Base-by-base conservation (phyloP, 2,888 invertebrate genomes). In the Drosophila paranaensis region DNA sequence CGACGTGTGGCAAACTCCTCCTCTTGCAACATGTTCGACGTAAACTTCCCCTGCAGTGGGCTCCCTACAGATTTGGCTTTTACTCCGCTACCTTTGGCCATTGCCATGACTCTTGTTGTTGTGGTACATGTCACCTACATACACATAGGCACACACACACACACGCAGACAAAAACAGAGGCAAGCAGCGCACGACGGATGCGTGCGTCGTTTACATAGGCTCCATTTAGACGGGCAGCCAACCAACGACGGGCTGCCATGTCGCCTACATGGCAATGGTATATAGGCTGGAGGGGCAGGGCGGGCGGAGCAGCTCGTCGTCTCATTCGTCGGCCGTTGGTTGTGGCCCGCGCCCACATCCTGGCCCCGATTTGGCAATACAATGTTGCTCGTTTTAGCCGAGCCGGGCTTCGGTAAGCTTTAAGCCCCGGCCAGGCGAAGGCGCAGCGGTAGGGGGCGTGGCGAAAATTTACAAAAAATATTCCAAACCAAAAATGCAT, bases 1-100 rank as follows among this genome's bases (percentile, higher is more conserved):
- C 35, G 35, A 42, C 37, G 50, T 5, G 43, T 25, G 42, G 42
- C 45, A 67, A 66, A 80, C 90, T 88, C 90, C 90, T 80, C 90
- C 90, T 60, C 82, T 90, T 90, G 88, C 90, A 90, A 90, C 90
- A 90, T 89, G 90, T 89, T 88, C 77, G 81, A 62, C 79, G 79
- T 88, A 83, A 85, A 79, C 76, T 89, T 89, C 91, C 88, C 90
- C 90, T 84, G 16, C 57, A 45, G 37, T 55, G 57, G 68, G 73
- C 79, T 88, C 86, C 86, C 86, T 87, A 87, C 82, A 75, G 76
- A 79, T 81, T 74, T 81, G 77, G 71, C 75, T 70, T 78, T 81
- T 71, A 86, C 89, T 88, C 83, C 78, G 71, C 84, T 86, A 83
- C 83, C 73, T 86, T 82, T 87, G 72, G 76, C 73, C 74, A 83